Percentiles rank a stretch among this genome's conserved stretches.
Evolutionary conservation across 2,113 vertebrate species (phyloP).

Genomic region (Pollachius pollachius): DNA sequence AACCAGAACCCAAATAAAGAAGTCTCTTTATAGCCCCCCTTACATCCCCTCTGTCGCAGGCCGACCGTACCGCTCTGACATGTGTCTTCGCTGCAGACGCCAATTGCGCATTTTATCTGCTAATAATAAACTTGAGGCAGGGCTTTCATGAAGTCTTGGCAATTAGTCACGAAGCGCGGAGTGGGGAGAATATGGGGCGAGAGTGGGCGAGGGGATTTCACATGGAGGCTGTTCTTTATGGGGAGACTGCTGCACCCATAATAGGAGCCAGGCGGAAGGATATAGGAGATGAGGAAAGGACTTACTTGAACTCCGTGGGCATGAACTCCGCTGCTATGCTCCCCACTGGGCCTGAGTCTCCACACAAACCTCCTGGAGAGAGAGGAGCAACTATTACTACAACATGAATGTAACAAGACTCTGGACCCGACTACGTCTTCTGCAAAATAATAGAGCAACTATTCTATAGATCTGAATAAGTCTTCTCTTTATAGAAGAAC

Average conservation of each 20-base stretch:
- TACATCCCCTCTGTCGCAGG: not conserved
- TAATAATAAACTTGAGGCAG: constrained; percentile 34
- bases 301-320: constrained; percentile 85
- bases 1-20: no score
- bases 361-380: constrained; percentile 68
- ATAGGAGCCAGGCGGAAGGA: not conserved
- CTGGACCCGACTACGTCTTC: no score
- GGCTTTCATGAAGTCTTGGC: not conserved
- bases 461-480: no score
- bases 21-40: no score
- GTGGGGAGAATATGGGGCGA: constrained; percentile 6
- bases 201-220: constrained; percentile 6
- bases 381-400: not conserved
- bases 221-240: not conserved
- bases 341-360: constrained; percentile 63
- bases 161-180: constrained; percentile 1
- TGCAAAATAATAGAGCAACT: no score
- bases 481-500: no score
- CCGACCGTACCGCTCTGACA: constrained; percentile 29
- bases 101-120: constrained; percentile 18
- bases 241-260: not conserved
- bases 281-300: not conserved
- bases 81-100: constrained; percentile 10
- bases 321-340: constrained; percentile 88
- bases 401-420: no score